Percentiles rank a stretch among this genome's conserved stretches.
These are phyloP conservation scores for Anolis carolinensis DNA, from an alignment of 2,113 vertebrate genomes.

Conservation along the genomic window DNA sequence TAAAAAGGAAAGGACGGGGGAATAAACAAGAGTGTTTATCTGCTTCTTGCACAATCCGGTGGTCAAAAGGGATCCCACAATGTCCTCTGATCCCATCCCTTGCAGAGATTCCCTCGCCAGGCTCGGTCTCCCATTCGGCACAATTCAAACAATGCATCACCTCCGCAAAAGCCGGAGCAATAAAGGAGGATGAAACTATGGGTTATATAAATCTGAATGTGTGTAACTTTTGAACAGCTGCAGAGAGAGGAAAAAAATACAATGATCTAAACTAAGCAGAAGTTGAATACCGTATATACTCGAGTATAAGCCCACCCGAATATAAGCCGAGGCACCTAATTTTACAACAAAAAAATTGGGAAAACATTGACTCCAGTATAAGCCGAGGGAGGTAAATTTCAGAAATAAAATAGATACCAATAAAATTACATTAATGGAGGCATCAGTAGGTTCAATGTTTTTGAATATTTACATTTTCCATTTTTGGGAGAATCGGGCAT, in stretches of 20 bases:
- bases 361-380: too few species aligned
- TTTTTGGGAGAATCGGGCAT: too few species aligned
- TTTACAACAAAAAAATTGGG: too few species aligned
- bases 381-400: too few species aligned
- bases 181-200: background rate
- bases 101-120: background rate
- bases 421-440: too few species aligned
- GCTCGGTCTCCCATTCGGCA: background rate
- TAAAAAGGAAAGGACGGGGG: background rate
- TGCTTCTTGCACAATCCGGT: background rate
- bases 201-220: background rate
- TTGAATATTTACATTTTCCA: too few species aligned
- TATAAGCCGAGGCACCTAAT: too few species aligned
- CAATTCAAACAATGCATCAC: background rate
- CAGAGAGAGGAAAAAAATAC: background rate
- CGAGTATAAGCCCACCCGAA: too few species aligned
- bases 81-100: background rate
- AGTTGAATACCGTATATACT: too few species aligned
- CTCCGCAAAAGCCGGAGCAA: background rate
- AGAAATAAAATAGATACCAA: too few species aligned
- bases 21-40: background rate
- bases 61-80: too few species aligned
- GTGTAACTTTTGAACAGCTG: background rate
- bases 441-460: too few species aligned
- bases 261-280: background rate